Base-by-base conservation (phyloP, 1,140 invertebrate genomes). In the Choristoneura fumiferana region DNA sequence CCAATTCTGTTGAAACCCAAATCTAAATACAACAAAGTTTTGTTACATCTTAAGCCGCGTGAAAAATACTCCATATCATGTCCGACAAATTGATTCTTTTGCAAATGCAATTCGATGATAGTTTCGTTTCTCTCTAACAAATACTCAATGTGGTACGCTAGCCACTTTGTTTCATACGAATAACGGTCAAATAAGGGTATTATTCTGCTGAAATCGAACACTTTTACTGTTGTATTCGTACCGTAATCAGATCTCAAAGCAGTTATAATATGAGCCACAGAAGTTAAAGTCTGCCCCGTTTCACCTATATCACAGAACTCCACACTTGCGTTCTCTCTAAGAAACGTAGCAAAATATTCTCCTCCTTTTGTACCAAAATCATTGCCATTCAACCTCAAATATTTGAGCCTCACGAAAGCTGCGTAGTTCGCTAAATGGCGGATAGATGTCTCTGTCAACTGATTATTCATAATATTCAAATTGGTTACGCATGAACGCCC, bases 11-110 rank as follows among this genome's bases (percentile, higher is more conserved):
- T 93, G 56, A 75, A 90, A 1, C 84, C 88, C 10, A 93, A 74
- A 80, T 93, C 91, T 6, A 93, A 69, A 18, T 91, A 77, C 13
- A 77, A 54, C 13, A 93, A 65, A 0, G 89, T 89, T 18, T 72
- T 80, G 62, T 93, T 92, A 6, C 61, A 52, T 35, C 65, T 63
- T 40, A 92, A 76, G 15, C 92, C 91, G 39, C 76, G 61, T 8
- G 90, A 62, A 60, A 93, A 71, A 34, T 80, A 84, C 67, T 92
- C 91, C 1, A 92, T 75, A 65, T 92, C 91, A 43, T 92, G 91
- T 0, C 90, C 89, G 17, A 85, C 85, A 14, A 93, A 89, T 60
- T 87, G 68, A 58, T 90, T 92, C 60, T 93, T 93, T 71, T 92
- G 90, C 8, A 92, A 75, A 74, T 92, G 88, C 10, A 93, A 63